Conservation (phyloP, 2,888 invertebrate species). For the Callosobruchus maculatus region DNA sequence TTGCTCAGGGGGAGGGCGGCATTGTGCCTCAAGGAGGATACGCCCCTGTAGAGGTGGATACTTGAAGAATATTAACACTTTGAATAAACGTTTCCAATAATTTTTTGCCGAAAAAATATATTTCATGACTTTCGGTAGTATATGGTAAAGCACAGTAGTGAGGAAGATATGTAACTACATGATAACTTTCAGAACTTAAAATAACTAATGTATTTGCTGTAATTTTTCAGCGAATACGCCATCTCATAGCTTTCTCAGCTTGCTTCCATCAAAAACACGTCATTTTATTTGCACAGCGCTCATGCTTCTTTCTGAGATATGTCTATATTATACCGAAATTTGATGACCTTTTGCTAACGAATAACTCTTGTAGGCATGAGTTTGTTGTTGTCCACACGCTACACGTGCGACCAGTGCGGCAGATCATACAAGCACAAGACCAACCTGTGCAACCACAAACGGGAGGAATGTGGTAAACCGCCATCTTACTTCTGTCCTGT, state of each 20-base stretch:
- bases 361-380: not conserved
- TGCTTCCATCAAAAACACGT: not conserved
- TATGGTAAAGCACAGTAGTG: too few relatives aligned
- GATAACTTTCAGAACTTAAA: too few relatives aligned
- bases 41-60: too few relatives aligned
- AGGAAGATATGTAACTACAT: too few relatives aligned
- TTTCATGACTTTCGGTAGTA: too few relatives aligned
- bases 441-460: constrained; percentile 50
- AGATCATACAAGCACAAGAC: constrained; percentile 45
- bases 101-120: too few relatives aligned
- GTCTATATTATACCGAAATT: not conserved
- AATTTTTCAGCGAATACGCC: too few relatives aligned
- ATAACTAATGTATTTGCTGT: too few relatives aligned
- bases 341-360: not conserved
- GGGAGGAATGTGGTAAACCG: constrained; percentile 52
- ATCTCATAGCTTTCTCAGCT: not conserved
- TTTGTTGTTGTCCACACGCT: constrained; percentile 13
- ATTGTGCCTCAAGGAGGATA: too few relatives aligned
- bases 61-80: too few relatives aligned
- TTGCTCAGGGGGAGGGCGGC: too few relatives aligned
- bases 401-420: constrained; percentile 34
- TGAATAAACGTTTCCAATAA: too few relatives aligned
- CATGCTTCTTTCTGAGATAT: not conserved
- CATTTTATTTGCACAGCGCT: not conserved
- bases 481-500: constrained; percentile 50